These are phyloP conservation scores for Romanomermis culicivorax DNA, from an alignment of 2,888 invertebrate species.

Conservation along the genomic window DNA sequence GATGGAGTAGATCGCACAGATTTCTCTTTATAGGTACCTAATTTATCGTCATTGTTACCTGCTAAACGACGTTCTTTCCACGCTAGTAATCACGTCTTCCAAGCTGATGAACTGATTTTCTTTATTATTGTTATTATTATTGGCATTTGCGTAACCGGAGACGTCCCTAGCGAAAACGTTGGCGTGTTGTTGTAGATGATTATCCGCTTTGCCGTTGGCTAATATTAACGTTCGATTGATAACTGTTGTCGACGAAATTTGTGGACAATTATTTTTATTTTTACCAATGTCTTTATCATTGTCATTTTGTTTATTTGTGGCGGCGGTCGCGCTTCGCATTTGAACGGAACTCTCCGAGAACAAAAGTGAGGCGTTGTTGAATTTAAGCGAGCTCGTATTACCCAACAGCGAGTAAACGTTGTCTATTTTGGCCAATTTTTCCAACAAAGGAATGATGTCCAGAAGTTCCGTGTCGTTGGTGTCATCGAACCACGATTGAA, in stretches of 20 bases:
- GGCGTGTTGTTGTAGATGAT: too few relatives aligned
- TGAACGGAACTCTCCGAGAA: too few relatives aligned
- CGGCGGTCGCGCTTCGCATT: too few relatives aligned
- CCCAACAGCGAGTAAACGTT: too few relatives aligned
- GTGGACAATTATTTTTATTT: neutral
- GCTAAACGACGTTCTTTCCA: neutral
- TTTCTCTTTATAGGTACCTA: too few relatives aligned
- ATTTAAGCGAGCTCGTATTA: too few relatives aligned
- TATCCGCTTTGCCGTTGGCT: too few relatives aligned
- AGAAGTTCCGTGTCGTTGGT: slow-evolving; percentile 85
- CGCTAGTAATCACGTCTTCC: neutral
- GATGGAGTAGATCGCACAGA: too few relatives aligned
- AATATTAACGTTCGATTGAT: neutral
- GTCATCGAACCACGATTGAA: slow-evolving; percentile 99
- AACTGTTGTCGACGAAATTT: neutral
- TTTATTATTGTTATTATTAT: neutral
- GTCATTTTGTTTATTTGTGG: too few relatives aligned
- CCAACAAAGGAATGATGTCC: slow-evolving; percentile 92
- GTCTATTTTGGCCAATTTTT: slow-evolving; percentile 83
- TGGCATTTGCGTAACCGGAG: neutral
- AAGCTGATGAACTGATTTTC: neutral
- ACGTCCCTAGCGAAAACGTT: too few relatives aligned
- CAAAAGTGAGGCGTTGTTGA: too few relatives aligned
- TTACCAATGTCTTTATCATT: neutral
- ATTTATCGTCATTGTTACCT: too few relatives aligned